Conservation (phyloP, 1,140 invertebrate species). For the Drosophila pseudoobscura region DNA sequence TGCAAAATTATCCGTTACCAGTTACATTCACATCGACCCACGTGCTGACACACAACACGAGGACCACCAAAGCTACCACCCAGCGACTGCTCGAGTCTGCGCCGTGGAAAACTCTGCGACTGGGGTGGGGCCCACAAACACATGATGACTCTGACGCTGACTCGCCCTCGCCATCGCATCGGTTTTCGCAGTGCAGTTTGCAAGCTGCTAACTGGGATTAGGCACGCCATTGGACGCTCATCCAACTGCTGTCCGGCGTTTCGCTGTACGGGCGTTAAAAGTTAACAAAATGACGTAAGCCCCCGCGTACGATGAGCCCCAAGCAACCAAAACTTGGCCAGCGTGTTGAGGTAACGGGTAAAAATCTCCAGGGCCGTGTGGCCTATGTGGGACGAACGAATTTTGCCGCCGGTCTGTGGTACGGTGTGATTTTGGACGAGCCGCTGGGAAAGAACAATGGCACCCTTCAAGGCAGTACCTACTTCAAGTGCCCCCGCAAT, state of each 20-base stretch:
- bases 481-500: slow-evolving; percentile 93
- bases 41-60: neutral
- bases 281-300: slow-evolving; percentile 71
- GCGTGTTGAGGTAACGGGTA: slow-evolving; percentile 90
- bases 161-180: slow-evolving; percentile 39
- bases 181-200: slow-evolving; percentile 56
- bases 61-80: neutral
- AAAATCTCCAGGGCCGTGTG: slow-evolving; percentile 90
- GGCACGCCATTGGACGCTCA: slow-evolving; percentile 48
- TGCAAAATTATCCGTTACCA: slow-evolving; percentile 8
- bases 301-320: slow-evolving; percentile 52
- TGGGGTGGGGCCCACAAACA: slow-evolving; percentile 60
- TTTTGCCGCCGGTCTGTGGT: slow-evolving; percentile 95
- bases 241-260: slow-evolving; percentile 24
- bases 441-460: slow-evolving; percentile 97
- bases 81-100: slow-evolving; percentile 49
- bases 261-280: slow-evolving; percentile 10
- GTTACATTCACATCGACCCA: neutral
- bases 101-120: slow-evolving; percentile 14
- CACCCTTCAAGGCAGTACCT: slow-evolving; percentile 91
- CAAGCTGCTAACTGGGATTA: slow-evolving; percentile 62
- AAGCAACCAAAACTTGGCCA: slow-evolving; percentile 87
- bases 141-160: slow-evolving; percentile 29
- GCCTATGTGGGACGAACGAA: slow-evolving; percentile 92
- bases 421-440: slow-evolving; percentile 94